phyloP scores from a whole-genome alignment of 2,113 vertebrate genomes.

The Serinus canaria region DNA sequence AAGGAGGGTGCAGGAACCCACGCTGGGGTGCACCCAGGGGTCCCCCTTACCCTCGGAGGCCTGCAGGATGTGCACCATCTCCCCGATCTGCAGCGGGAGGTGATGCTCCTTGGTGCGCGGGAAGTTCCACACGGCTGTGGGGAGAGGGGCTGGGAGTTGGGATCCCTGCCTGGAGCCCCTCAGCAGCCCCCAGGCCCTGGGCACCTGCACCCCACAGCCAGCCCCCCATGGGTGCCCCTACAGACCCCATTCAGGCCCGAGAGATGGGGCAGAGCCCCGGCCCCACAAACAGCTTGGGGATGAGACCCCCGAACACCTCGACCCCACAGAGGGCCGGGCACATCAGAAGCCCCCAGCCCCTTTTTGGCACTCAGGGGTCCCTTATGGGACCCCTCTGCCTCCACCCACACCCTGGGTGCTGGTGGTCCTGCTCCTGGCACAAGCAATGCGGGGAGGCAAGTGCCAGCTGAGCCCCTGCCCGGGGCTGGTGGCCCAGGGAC shows the following conservation, averaged over 20 bases:
- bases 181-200: neutral
- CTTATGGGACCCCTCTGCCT: neutral
- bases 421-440: neutral
- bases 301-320: accelerated
- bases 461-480: neutral
- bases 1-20: neutral
- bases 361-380: neutral
- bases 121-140: slow-evolving; percentile 58
- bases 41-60: slow-evolving; percentile 24
- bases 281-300: accelerated
- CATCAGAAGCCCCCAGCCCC: neutral
- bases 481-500: neutral
- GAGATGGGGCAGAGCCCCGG: neutral
- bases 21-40: accelerated
- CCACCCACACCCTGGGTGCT: neutral
- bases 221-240: accelerated
- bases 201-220: neutral
- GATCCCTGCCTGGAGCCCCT: neutral
- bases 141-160: neutral
- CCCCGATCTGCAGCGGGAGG: slow-evolving; percentile 56
- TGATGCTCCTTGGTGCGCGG: slow-evolving; percentile 29
- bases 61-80: slow-evolving; percentile 54
- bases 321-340: accelerated
- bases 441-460: accelerated
- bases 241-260: accelerated